Base-by-base conservation (phyloP, 1,140 invertebrate species). In the Micrasema longulum region DNA sequence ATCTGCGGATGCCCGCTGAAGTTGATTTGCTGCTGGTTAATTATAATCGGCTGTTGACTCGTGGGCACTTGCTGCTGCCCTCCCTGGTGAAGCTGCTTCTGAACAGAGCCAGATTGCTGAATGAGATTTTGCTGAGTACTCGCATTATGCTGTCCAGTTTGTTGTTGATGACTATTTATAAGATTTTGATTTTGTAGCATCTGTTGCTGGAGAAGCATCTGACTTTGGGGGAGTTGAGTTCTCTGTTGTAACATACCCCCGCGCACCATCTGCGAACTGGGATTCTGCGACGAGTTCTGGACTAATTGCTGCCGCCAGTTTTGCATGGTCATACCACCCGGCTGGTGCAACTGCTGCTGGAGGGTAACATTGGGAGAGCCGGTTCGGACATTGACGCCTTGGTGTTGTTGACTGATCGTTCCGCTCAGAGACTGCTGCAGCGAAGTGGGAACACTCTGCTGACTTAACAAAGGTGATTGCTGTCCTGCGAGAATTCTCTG, bases 131-230 rank as follows among this genome's bases (percentile, higher is more conserved):
- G 12, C 14, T 74, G 73, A 36, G 14, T 7, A 38, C 52, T 31
- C 5, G 35, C 41, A 43, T 67, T 68, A 14, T 53, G 48, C 60
- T 73, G 72, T 66, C 64, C 64, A n/a, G 45, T 11, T 52, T 66
- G 63, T 26, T 45, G 48, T 55, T 84, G 82, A 69, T 84, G 83
- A 62, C 82, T 84, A 65, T 80, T 82, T 52, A 85, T 79, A 35
- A 84, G 63, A 12, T 79, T 80, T 65, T 83, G 82, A 5, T 83
- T 84, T 69, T 85, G 84, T 79, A 85, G 81, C 36, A 84, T 82
- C 72, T 86, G 84, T 47, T 86, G 84, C 41, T 85, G 85, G 14
- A 84, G 78, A 31, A 84, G 81, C 64, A 86, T 81, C 78, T 86
- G 84, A 52, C 79, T 84, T 57, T 84, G 86, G 22, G 81, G 81